These are phyloP conservation scores for Nectonema munidae DNA, from an alignment of 2,888 invertebrate genomes.

Conservation along the genomic window DNA sequence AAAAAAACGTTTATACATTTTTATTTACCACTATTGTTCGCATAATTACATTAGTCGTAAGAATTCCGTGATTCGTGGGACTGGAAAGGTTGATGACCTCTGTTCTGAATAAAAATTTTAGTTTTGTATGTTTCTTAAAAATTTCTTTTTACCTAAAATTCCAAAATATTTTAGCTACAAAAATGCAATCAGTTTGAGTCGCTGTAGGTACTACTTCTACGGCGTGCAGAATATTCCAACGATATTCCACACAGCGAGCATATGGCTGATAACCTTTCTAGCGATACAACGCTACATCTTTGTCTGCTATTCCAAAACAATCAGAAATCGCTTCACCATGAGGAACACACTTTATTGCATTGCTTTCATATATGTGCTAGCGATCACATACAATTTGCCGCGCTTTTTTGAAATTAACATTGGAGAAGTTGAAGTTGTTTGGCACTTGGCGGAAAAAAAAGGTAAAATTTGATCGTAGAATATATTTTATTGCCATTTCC, in stretches of 20 bases:
- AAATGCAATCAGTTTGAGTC: constrained; percentile 16
- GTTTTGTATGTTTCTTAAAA: no score
- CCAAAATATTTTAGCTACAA: no score
- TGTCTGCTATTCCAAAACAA: constrained; percentile 60
- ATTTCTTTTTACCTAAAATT: no score
- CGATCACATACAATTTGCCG: constrained; percentile 46
- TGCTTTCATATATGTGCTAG: constrained; percentile 39
- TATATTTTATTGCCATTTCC: neutral
- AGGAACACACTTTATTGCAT: constrained; percentile 43
- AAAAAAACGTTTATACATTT: no score
- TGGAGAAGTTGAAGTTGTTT: constrained; percentile 32
- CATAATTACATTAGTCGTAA: no score
- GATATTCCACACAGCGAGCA: constrained; percentile 64
- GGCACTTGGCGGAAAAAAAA: constrained; percentile 26
- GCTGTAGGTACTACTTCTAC: constrained; percentile 23
- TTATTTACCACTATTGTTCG: no score
- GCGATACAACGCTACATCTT: constrained; percentile 73
- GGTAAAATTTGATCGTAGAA: no score
- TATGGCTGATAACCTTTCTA: constrained; percentile 58
- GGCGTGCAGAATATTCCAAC: constrained; percentile 35
- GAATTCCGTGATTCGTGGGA: no score
- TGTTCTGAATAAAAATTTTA: no score
- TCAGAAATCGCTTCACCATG: constrained; percentile 37
- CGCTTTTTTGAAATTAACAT: constrained; percentile 41
- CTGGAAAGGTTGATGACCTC: no score